These are phyloP conservation scores for Malurus splendens DNA, from an alignment of 2,797 vertebrate genomes.

Conservation along the genomic window DNA sequence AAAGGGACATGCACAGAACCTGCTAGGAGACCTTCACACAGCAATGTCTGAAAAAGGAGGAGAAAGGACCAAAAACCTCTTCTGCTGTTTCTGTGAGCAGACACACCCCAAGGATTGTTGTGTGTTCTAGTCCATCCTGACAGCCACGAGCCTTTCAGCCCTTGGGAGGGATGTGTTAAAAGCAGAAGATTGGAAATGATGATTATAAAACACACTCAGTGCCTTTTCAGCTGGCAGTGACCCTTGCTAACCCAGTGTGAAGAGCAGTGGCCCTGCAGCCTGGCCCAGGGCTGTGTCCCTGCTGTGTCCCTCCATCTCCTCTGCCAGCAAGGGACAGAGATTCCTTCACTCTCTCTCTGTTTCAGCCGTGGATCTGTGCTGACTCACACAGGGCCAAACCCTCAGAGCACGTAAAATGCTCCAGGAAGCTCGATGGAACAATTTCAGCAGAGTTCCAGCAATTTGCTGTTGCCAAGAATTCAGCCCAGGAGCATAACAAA, in stretches of 20 bases:
- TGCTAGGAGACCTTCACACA: not conserved
- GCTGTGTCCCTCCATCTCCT: too few species aligned
- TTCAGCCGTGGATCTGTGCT: fast-evolving
- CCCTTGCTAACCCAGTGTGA: not conserved
- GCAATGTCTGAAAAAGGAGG: not conserved
- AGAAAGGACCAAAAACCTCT: not conserved
- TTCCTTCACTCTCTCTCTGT: not conserved
- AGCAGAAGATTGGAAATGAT: not conserved
- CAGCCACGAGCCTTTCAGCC: not conserved
- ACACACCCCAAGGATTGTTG: not conserved
- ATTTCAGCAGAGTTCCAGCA: not conserved
- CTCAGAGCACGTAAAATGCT: not conserved
- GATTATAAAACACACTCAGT: not conserved
- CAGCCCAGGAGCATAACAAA: not conserved
- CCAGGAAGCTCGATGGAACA: not conserved
- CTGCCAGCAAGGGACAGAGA: not conserved
- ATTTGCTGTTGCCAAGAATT: not conserved
- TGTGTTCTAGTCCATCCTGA: not conserved
- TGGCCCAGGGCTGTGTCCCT: not conserved
- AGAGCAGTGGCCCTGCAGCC: not conserved
- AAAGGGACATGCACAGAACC: not conserved
- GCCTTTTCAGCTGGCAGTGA: not conserved
- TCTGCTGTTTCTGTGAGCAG: not conserved
- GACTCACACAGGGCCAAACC: not conserved
- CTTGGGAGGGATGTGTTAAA: not conserved